A percentile compares a stretch with the other conserved stretches of the same genome.
phyloP scores from a whole-genome alignment of 2,113 vertebrate genomes.

The Cervus canadensis region DNA sequence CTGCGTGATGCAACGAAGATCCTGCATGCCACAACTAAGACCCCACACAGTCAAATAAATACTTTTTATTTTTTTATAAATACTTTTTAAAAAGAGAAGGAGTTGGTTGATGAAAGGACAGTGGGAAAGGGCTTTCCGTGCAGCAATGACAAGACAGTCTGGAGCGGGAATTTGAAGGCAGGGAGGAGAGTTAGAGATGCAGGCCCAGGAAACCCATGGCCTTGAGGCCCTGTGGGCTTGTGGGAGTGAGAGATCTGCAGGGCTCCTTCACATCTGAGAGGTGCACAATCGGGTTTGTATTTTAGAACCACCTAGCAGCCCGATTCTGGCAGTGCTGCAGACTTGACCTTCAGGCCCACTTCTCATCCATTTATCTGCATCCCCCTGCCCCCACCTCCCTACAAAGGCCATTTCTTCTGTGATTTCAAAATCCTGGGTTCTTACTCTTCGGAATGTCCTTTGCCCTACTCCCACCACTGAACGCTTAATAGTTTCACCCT shows the following conservation, averaged over 20 bases:
- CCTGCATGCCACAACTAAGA: background rate
- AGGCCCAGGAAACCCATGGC: background rate
- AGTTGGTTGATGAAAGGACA: background rate
- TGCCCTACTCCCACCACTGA: background rate
- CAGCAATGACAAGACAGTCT: background rate
- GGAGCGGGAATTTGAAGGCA: background rate
- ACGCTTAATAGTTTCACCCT: background rate
- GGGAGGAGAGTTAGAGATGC: background rate
- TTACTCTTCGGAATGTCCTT: background rate
- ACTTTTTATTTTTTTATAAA: background rate
- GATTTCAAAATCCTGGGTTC: background rate
- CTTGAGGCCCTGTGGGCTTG: background rate
- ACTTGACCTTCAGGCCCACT: background rate
- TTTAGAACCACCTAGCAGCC: background rate
- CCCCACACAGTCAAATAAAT: background rate
- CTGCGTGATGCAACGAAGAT: background rate
- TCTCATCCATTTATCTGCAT: background rate
- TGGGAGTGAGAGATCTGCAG: background rate
- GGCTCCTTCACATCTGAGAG: background rate
- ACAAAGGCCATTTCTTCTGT: background rate
- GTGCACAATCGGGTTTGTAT: background rate
- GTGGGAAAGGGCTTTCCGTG: background rate
- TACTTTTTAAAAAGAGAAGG: background rate
- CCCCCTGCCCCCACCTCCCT: rapidly evolving
- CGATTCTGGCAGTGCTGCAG: background rate